phyloP scores from a whole-genome alignment of 2,888 invertebrate genomes.

The Frankliniella intonsa region DNA sequence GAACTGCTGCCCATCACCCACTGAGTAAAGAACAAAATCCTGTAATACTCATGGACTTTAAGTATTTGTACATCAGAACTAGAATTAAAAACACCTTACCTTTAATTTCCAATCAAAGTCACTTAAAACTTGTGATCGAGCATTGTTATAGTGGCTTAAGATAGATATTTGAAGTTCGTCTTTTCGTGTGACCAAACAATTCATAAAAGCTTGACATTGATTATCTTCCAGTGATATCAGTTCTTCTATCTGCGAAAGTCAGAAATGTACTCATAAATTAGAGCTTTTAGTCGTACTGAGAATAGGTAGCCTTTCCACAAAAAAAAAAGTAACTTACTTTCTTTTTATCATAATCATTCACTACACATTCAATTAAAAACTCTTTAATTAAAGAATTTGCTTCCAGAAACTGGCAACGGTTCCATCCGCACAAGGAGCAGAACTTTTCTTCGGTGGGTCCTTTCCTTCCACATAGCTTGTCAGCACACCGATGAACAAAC shows the following conservation, averaged over 20 bases:
- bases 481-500: slow-evolving; percentile 33
- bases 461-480: slow-evolving; percentile 33
- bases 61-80: background rate
- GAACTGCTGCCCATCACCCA: slow-evolving; percentile 36
- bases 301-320: background rate
- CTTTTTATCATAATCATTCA: background rate
- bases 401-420: slow-evolving; percentile 27
- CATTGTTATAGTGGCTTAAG: background rate
- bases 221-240: background rate
- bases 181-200: background rate
- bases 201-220: background rate
- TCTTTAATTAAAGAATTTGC: background rate
- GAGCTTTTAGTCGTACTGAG: background rate
- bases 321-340: background rate
- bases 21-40: slow-evolving; percentile 29
- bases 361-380: background rate
- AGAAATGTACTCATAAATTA: background rate
- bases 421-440: slow-evolving; percentile 33
- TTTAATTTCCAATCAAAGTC: slow-evolving; percentile 1
- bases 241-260: background rate
- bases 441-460: slow-evolving; percentile 31
- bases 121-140: background rate
- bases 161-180: background rate
- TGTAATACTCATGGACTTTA: background rate
- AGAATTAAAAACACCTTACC: background rate